Evolutionary conservation across 2,113 vertebrate genomes (phyloP).

Genomic region (Sphyrna mokarran): DNA sequence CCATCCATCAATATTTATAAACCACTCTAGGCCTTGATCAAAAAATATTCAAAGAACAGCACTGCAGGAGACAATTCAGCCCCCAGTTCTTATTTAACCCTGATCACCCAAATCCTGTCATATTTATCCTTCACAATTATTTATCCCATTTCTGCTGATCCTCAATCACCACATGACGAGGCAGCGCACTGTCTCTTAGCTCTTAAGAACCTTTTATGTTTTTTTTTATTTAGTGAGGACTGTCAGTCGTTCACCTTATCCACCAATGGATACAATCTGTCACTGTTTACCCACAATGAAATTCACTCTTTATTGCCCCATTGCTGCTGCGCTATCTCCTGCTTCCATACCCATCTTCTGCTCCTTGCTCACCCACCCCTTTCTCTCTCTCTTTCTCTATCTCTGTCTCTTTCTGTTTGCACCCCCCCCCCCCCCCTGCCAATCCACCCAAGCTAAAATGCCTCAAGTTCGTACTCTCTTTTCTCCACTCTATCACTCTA

Average conservation of each 20-base stretch:
- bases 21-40: neutral
- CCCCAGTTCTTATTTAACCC: neutral
- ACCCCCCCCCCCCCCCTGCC: neutral
- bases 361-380: neutral
- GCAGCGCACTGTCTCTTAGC: neutral
- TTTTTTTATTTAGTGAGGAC: too few relatives aligned
- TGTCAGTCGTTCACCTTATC: too few relatives aligned
- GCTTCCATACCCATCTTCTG: neutral
- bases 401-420: too few relatives aligned
- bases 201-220: too few relatives aligned
- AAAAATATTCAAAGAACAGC: neutral
- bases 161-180: neutral
- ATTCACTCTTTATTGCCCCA: neutral
- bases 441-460: neutral
- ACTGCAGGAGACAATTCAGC: neutral
- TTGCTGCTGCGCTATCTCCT: neutral
- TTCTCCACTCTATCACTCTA: neutral
- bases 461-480: neutral
- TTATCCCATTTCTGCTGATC: neutral
- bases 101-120: neutral
- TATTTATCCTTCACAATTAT: neutral
- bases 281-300: neutral
- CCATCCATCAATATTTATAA: neutral
- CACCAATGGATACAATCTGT: neutral
- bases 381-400: too few relatives aligned